These are phyloP conservation scores for Argyrosomus japonicus DNA, from an alignment of 2,113 vertebrate species.

Conservation along the genomic window DNA sequence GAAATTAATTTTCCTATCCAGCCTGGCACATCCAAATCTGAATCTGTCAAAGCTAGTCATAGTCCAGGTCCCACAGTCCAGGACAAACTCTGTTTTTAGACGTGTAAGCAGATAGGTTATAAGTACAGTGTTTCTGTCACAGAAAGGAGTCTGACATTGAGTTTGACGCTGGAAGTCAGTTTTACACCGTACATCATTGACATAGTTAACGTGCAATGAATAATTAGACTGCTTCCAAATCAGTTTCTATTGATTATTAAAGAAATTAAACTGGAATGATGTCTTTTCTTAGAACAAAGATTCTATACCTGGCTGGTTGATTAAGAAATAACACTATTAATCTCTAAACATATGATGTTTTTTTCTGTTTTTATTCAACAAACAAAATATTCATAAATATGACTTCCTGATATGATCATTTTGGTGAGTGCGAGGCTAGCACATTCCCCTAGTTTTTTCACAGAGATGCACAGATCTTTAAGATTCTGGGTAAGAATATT, in stretches of 20 bases:
- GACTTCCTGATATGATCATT: too few species aligned
- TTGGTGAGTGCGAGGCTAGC: too few species aligned
- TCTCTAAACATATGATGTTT: background rate
- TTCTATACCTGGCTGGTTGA: too few species aligned
- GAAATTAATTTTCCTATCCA: too few species aligned
- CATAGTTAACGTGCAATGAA: background rate
- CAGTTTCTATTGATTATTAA: background rate
- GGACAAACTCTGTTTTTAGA: background rate
- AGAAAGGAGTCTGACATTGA: too few species aligned
- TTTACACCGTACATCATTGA: background rate
- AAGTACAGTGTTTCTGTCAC: too few species aligned
- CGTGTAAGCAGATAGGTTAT: background rate
- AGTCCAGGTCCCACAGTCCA: too few species aligned
- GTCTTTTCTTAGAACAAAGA: background rate
- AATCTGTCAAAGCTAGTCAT: too few species aligned
- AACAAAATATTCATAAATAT: background rate
- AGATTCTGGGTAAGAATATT: background rate
- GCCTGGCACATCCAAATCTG: too few species aligned
- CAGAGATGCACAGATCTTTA: background rate
- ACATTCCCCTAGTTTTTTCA: background rate
- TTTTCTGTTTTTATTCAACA: background rate
- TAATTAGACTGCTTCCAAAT: background rate
- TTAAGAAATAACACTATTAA: background rate
- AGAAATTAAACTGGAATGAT: background rate
- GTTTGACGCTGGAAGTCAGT: too few species aligned